These are phyloP conservation scores for Hormaphis cornu DNA, from an alignment of 1,140 invertebrate genomes.

Conservation along the genomic window DNA sequence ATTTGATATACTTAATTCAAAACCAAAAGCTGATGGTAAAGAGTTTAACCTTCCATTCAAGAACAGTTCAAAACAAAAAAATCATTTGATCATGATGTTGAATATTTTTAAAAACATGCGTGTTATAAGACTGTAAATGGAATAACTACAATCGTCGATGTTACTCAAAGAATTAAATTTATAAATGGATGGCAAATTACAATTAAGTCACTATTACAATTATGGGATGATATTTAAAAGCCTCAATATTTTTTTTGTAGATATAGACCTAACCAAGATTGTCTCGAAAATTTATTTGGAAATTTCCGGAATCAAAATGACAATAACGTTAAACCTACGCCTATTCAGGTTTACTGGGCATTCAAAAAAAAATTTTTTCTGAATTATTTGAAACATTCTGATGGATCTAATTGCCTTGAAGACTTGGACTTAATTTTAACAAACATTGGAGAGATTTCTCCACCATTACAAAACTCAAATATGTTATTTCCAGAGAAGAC, in stretches of 20 bases:
- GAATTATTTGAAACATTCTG: too few relatives aligned
- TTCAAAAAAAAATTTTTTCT: too few relatives aligned
- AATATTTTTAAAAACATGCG: slow-evolving; percentile 1
- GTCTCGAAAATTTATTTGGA: too few relatives aligned
- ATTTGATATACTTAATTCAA: too few relatives aligned
- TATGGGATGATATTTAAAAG: neutral
- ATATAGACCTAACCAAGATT: too few relatives aligned
- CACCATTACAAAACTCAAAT: neutral
- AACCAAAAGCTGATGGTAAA: neutral
- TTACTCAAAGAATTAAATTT: neutral
- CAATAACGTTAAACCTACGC: too few relatives aligned
- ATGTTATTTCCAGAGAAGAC: neutral
- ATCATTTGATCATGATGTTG: too few relatives aligned
- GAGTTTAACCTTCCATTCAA: neutral
- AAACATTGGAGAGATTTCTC: neutral
- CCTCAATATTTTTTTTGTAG: neutral
- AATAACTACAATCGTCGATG: neutral
- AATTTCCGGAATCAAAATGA: too few relatives aligned
- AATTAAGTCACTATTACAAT: neutral
- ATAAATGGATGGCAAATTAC: neutral
- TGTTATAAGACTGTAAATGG: neutral
- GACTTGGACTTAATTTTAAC: neutral
- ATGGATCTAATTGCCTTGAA: neutral
- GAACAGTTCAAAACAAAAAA: too few relatives aligned
- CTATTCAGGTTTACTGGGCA: too few relatives aligned